Conservation (phyloP, 2,113 vertebrate species). For the Parotia lawesii region DNA sequence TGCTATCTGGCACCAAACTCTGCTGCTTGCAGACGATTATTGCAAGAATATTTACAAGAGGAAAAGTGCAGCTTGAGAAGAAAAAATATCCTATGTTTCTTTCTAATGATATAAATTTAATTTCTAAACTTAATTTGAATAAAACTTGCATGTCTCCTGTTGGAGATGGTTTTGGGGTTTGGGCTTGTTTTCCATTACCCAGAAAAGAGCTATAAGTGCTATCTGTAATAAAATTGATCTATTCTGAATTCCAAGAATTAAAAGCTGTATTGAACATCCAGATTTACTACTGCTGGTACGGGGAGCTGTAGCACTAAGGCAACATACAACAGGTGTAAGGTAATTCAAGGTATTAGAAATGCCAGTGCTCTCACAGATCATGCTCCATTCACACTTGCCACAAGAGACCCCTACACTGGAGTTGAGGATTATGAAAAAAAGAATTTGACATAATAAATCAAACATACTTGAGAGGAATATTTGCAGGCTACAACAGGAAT, state of each 20-base stretch:
- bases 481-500: neutral
- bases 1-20: neutral
- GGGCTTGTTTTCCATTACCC: neutral
- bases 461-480: neutral
- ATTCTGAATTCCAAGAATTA: neutral
- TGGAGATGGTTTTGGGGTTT: neutral
- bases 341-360: neutral
- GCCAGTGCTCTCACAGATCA: neutral
- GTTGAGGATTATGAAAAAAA: neutral
- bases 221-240: neutral
- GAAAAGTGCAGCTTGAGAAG: neutral
- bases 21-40: neutral
- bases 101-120: neutral
- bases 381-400: neutral
- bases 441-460: neutral
- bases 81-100: neutral
- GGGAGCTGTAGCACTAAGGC: neutral
- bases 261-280: neutral
- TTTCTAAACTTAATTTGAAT: neutral
- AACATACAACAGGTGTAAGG: neutral
- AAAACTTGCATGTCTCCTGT: fast-evolving
- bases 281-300: neutral
- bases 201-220: neutral
- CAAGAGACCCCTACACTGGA: neutral
- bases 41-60: neutral